Evolutionary conservation across 2,888 invertebrate species (phyloP).

Genomic region (Ischnura elegans): DNA sequence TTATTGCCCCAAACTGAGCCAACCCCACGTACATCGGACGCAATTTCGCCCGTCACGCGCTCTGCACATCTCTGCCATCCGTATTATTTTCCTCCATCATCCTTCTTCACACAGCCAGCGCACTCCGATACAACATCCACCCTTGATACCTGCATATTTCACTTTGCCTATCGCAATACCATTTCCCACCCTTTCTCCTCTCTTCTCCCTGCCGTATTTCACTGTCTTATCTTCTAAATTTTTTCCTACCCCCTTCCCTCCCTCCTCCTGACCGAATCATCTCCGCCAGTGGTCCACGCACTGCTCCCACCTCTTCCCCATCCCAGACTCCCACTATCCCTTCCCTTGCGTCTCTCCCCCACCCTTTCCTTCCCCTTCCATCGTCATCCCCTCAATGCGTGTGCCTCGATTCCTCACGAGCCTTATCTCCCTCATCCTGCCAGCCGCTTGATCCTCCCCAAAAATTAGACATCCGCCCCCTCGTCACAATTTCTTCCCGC

Average conservation of each 20-base stretch:
- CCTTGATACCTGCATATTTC: background rate
- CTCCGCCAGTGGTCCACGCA: too few species aligned
- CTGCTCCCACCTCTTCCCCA: background rate
- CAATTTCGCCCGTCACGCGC: background rate
- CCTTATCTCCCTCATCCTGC: constrained; percentile 4
- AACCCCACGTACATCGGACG: background rate
- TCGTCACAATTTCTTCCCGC: too few species aligned
- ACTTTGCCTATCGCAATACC: background rate
- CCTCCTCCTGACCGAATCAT: too few species aligned
- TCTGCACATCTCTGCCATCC: background rate
- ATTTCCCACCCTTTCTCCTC: background rate
- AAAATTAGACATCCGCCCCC: constrained; percentile 28
- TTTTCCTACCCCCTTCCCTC: too few species aligned
- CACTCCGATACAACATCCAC: constrained; percentile 13
- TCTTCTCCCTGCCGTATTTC: background rate
- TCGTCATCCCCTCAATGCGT: too few species aligned
- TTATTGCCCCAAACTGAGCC: background rate
- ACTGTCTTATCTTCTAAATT: constrained; percentile 26
- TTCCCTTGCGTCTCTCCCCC: too few species aligned
- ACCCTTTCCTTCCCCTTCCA: too few species aligned
- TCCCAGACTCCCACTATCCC: background rate
- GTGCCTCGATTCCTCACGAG: too few species aligned
- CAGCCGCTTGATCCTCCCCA: background rate
- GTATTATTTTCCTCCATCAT: background rate
- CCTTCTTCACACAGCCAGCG: background rate